Conservation (phyloP, 2,113 vertebrate genomes). For the Butastur rufipennis region DNA sequence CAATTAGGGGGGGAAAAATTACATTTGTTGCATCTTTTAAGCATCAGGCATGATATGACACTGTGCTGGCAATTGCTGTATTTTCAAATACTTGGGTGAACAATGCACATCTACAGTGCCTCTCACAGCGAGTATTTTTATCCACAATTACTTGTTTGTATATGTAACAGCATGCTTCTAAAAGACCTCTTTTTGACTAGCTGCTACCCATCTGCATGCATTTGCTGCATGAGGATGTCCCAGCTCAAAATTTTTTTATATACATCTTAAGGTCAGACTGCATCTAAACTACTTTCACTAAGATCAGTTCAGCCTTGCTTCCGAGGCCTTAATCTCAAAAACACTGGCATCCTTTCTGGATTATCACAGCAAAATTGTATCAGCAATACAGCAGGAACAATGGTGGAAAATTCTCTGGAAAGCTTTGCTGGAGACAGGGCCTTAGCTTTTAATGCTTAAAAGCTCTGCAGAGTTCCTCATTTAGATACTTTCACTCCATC, state of each 20-base stretch:
- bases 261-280: neutral
- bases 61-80: neutral
- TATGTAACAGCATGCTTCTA: neutral
- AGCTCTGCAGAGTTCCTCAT: neutral
- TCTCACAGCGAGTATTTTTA: neutral
- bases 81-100: neutral
- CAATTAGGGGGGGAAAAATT: neutral
- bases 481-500: neutral
- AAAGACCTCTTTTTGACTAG: neutral
- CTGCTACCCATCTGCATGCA: neutral
- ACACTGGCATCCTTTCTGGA: neutral
- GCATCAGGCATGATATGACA: neutral
- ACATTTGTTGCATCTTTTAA: neutral
- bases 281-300: neutral
- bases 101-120: neutral
- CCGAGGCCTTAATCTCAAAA: neutral
- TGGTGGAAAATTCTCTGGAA: neutral
- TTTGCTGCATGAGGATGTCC: neutral
- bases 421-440: neutral
- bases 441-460: slow-evolving; percentile 7
- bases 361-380: neutral
- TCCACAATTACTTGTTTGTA: neutral
- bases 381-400: neutral
- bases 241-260: neutral
- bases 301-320: neutral